Base-by-base conservation (phyloP, 2,113 vertebrate species). In the Alces alces region DNA sequence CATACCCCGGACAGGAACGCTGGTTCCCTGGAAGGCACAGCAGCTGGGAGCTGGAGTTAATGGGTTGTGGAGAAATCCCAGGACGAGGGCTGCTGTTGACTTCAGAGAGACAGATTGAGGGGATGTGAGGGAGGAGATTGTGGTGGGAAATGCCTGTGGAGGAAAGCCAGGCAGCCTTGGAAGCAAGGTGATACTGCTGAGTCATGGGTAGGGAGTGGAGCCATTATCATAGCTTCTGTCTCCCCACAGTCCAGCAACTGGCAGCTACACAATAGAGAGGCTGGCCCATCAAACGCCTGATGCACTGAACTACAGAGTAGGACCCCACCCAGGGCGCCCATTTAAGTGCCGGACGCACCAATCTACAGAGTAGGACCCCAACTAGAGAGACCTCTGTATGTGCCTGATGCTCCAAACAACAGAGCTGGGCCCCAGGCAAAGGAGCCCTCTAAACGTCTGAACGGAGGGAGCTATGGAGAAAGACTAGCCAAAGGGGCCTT, bases 1-100 rank as follows among this genome's bases (percentile, higher is more conserved):
- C 17, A 21, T 66, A 66, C 17, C 8, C 2, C 0, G 17, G 64
- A 66, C 17, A 36, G 64, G 33, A 21, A 17, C 2, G 0, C 17
- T 66, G 64, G 64, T 36, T 36, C 8, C 17, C 19, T 2, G 64
- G 64, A 23, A 36, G 64, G 64, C 1, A 0, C 9, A 70, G 64
- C n/a, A 19, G n/a, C n/a, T 36, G n/a, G n/a, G n/a, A 23, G 19
- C 64, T 36, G 64, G n/a, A 36, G n/a, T 36, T 70, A 36, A 36
- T 70, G n/a, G n/a, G 64, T 21, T 70, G n/a, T 23, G n/a, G n/a
- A 36, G 64, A 70, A 36, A 70, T 70, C n/a, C 64, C 64, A 36
- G 64, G 64, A 19, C 1, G 0, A 70, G 64, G n/a, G 64, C 5
- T 36, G 17, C 64, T 70, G 64, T 70, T 70, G n/a, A 36, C n/a